Base-by-base conservation (phyloP, 2,888 invertebrate species). In the Sarcophaga variegata region DNA sequence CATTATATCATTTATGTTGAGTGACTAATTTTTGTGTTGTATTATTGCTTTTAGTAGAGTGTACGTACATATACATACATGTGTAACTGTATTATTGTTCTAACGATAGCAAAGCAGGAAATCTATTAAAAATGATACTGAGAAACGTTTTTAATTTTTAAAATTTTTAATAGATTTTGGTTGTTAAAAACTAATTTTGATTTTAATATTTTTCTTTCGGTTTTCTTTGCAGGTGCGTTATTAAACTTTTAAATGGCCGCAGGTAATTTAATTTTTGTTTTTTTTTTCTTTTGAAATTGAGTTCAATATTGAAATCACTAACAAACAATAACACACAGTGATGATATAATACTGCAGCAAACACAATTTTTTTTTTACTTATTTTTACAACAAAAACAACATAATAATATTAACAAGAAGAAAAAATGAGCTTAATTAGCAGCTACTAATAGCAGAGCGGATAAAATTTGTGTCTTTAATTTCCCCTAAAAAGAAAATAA, bases 331-430 rank as follows among this genome's bases (percentile, higher is more conserved):
- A 54, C 17, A 70, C 45, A 69, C 17, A 69, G 47, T 84, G 83
- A 49, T 84, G 88, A 86, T 77, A 85, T 83, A 83, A 84, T 82
- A 78, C 66, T 78, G 64, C 79, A 63, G 72, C 80, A 81, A 82
- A 12, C 27, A 83, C 80, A 77, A 75, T n/a, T n/a, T 64, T 87
- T 71, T 84, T 81, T 81, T 84, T 81, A 87, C 76, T 74, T 76
- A 54, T 81, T 81, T 45, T 67, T 70, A 70, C 63, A n/a, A 17
- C 54, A 71, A 59, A 49, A 71, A 67, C 14, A 45, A 45, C 45
- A 74, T 20, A 8, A 37, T 54, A 54, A 14, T 45, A 69, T 8
- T 17, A 54, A 69, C 20, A 67, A 69, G 22, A 78, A 78, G 22
- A 49, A 70, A 67, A 81, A 67, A 76, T 63, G 63, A 80, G 47